Base-by-base conservation (phyloP, 2,888 invertebrate species). In the Aproaerema taeniolella region DNA sequence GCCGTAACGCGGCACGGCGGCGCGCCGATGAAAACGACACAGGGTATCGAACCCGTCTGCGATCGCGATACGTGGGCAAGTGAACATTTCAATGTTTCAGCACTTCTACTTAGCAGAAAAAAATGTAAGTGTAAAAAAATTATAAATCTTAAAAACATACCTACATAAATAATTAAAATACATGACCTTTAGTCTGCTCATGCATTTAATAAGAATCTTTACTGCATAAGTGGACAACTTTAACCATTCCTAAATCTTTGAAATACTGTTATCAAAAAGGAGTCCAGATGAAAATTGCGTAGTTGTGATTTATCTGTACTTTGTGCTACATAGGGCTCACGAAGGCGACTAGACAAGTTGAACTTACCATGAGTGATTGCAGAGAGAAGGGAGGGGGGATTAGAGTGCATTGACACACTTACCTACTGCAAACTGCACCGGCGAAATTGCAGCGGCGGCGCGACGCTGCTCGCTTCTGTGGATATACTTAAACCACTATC, bases 401-500 rank as follows among this genome's bases (percentile, higher is more conserved):
- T 66, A 66, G 76, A 83, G 85, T 83, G 80, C 85, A 82, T 81
- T 78, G 85, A 76, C 85, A 80, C 59, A 86, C 81, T 86, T 86
- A 83, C 85, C 83, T 79, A 85, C 78, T 80, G 76, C 73, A 71
- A 63, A 69, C 65, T 78, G 81, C 78, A 75, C 64, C 65, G 60
- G 76, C 81, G 76, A 81, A 81, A 82, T 61, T 80, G 80, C 82
- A 75, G 61, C 62, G 67, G 58, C 67, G 67, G 45, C 49, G 57
- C 58, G 65, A 61, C 71, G 71, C 61, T 68, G 65, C 62, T 65
- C 55, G 59, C 67, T 71, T 71, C 74, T 70, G 67, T 66, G 68
- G 67, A 71, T 71, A 65, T 58, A 55, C 52, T 49, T 55, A 56
- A 56, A 45, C 82, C 77, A 77, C 49, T 49, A 16, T 58, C 55